A percentile compares a stretch with the other conserved stretches of the same genome.
These are phyloP conservation scores for Coregonus clupeaformis DNA, from an alignment of 2,113 vertebrate genomes.

Conservation along the genomic window DNA sequence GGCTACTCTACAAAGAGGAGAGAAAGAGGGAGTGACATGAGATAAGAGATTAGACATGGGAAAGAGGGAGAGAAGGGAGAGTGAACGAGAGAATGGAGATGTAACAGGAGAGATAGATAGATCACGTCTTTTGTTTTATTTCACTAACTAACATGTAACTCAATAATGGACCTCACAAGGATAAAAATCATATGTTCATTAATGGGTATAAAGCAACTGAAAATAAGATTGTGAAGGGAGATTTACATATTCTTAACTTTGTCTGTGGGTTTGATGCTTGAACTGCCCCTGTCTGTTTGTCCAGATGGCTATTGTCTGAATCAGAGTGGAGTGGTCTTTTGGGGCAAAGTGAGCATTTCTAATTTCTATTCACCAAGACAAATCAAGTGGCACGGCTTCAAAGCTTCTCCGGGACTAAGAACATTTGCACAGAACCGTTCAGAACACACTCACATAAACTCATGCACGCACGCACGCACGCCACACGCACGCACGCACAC, in stretches of 20 bases:
- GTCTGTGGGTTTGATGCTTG: conserved; percentile 30
- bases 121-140: neutral
- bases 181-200: no score
- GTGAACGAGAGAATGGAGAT: neutral
- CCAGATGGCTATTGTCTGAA: conserved; percentile 54
- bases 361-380: conserved; percentile 62
- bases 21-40: neutral
- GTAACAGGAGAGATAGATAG: neutral
- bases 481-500: no score
- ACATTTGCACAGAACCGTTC: conserved; percentile 33
- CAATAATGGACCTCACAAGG: no score
- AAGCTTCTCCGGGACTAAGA: conserved; percentile 61
- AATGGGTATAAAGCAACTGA: no score
- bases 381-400: conserved; percentile 68
- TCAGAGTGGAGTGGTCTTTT: conserved; percentile 53
- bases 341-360: conserved; percentile 55
- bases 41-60: neutral
- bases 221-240: no score
- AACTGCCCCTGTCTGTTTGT: conserved; percentile 30
- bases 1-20: conserved; percentile 19
- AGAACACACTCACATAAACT: conserved; percentile 29
- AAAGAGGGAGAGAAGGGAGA: neutral
- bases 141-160: no score
- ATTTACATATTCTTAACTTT: no score
- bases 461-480: conserved; percentile 8